phyloP scores from a whole-genome alignment of 2,888 invertebrate genomes.

The Spilosoma lubricipeda region DNA sequence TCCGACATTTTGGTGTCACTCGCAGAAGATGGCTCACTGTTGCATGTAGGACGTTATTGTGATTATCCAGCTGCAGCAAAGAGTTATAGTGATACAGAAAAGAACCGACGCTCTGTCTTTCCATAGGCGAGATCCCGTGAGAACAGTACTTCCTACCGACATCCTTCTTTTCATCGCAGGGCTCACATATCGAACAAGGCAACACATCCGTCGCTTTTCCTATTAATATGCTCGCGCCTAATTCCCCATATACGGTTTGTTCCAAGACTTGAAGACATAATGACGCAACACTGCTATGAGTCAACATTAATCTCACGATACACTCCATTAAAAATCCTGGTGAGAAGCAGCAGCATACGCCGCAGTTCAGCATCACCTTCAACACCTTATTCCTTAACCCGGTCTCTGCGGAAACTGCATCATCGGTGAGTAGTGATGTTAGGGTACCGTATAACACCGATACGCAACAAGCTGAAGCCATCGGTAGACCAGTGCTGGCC shows the following conservation, averaged over 20 bases:
- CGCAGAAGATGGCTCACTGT: slow-evolving; percentile 86
- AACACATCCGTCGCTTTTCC: slow-evolving; percentile 72
- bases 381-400: slow-evolving; percentile 80
- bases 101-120: slow-evolving; percentile 82
- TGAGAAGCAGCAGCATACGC: slow-evolving; percentile 88
- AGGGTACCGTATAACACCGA: slow-evolving; percentile 86
- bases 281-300: slow-evolving; percentile 70
- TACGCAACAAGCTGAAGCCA: slow-evolving; percentile 84
- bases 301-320: slow-evolving; percentile 80
- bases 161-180: slow-evolving; percentile 63
- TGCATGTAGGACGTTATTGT: slow-evolving; percentile 82
- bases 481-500: slow-evolving; percentile 71
- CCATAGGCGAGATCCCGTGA: slow-evolving; percentile 65
- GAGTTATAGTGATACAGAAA: slow-evolving; percentile 87
- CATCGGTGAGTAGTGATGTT: slow-evolving; percentile 78
- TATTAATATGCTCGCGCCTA: slow-evolving; percentile 80
- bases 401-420: slow-evolving; percentile 69
- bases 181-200: slow-evolving; percentile 80
- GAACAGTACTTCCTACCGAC: slow-evolving; percentile 65
- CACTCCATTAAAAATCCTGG: slow-evolving; percentile 81
- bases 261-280: slow-evolving; percentile 85
- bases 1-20: slow-evolving; percentile 85
- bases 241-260: slow-evolving; percentile 86
- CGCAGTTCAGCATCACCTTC: slow-evolving; percentile 85
- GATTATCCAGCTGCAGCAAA: slow-evolving; percentile 84